phyloP scores from a whole-genome alignment of 2,797 vertebrate genomes.

The Hephaestus fuliginosus region DNA sequence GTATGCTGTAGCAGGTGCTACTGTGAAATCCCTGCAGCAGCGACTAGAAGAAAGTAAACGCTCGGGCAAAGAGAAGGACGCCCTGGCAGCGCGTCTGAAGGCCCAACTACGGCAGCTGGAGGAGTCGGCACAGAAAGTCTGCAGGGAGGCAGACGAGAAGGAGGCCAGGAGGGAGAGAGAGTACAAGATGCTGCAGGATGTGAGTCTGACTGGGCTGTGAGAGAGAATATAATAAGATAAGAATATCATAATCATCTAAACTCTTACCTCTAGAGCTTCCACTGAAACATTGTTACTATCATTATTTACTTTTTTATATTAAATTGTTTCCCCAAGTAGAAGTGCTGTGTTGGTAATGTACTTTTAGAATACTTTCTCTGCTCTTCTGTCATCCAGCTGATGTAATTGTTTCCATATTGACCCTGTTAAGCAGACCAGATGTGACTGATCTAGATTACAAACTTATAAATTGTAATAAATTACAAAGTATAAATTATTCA shows the following conservation, averaged over 20 bases:
- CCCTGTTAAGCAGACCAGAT: not conserved
- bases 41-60: constrained; percentile 89
- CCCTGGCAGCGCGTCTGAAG: constrained; percentile 81
- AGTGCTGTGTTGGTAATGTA: too few species aligned
- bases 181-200: constrained; percentile 95
- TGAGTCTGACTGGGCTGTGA: constrained; percentile 78
- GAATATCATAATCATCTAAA: not conserved
- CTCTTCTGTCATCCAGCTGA: not conserved
- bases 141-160: constrained; percentile 89
- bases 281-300: not conserved
- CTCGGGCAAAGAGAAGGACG: constrained; percentile 90
- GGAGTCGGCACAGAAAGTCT: constrained; percentile 87
- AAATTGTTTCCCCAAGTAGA: not conserved
- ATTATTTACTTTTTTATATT: not conserved
- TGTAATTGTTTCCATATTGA: not conserved
- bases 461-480: not conserved
- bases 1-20: constrained; percentile 83
- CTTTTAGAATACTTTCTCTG: not conserved
- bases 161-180: constrained; percentile 90
- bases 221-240: not conserved
- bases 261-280: not conserved
- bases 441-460: not conserved
- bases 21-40: constrained; percentile 89
- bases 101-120: constrained; percentile 88
- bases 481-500: not conserved